Percentiles rank a stretch among this genome's conserved stretches.
phyloP scores from a whole-genome alignment of 2,888 invertebrate species.

The Megaustenia siamemsis region DNA sequence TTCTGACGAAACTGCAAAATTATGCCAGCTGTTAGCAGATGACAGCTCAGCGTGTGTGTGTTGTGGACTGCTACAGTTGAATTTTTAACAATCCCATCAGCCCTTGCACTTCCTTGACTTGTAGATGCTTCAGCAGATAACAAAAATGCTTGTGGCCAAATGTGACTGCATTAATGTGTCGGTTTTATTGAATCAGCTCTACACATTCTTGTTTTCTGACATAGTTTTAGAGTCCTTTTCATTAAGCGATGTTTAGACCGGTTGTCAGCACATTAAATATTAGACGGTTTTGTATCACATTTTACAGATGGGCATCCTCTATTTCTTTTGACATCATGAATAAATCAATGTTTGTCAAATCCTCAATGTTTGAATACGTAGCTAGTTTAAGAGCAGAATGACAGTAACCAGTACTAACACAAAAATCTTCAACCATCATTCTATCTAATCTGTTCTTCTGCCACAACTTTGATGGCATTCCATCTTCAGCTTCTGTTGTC shows the following conservation, averaged over 20 bases:
- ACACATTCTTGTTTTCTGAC: constrained; percentile 95
- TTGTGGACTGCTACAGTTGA: constrained; percentile 77
- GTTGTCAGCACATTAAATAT: constrained; percentile 97
- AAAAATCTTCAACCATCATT: constrained; percentile 97
- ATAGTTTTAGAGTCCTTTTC: constrained; percentile 94
- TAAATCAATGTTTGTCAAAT: constrained; percentile 92
- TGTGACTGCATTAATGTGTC: constrained; percentile 89
- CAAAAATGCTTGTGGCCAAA: constrained; percentile 94
- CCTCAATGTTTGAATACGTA: constrained; percentile 85
- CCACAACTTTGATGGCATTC: constrained; percentile 84
- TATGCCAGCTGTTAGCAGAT: constrained; percentile 88
- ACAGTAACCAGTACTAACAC: constrained; percentile 96
- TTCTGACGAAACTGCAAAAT: constrained; percentile 95
- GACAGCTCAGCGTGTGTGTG: constrained; percentile 78
- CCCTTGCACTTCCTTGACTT: constrained; percentile 91
- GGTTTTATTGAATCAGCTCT: constrained; percentile 92
- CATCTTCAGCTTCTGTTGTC: constrained; percentile 60
- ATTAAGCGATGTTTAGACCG: constrained; percentile 95
- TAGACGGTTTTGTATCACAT: constrained; percentile 91
- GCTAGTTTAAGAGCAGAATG: constrained; percentile 94
- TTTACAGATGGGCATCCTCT: constrained; percentile 90
- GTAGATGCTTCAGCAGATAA: constrained; percentile 91
- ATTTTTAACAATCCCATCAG: constrained; percentile 97
- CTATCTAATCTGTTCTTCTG: constrained; percentile 92
- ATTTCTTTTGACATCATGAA: constrained; percentile 83